Percentiles rank a stretch among this genome's conserved stretches.
Evolutionary conservation across 2,888 invertebrate species (phyloP).

Genomic region (Linnaemya tessellans): DNA sequence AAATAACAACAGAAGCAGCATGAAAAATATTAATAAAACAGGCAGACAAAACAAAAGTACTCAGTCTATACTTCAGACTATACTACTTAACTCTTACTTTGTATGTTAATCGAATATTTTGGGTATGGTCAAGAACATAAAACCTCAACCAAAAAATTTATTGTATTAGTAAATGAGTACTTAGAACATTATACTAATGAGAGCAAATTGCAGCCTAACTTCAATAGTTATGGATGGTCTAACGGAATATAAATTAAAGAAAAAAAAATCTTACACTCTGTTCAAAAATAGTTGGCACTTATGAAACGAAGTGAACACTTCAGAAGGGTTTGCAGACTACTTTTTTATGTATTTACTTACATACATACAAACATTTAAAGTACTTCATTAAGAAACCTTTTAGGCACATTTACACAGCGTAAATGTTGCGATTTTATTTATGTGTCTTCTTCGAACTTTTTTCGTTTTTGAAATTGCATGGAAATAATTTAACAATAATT

Average conservation of each 20-base stretch:
- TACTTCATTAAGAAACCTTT: too few species aligned
- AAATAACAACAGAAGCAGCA: slow-evolving; percentile 50
- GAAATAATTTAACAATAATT: too few species aligned
- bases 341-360: slow-evolving; percentile 86
- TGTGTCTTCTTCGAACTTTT: too few species aligned
- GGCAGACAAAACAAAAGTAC: slow-evolving; percentile 69
- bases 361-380: not conserved
- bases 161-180: slow-evolving; percentile 23
- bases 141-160: slow-evolving; percentile 4
- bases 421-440: too few species aligned
- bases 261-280: not conserved
- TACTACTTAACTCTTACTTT: slow-evolving; percentile 71
- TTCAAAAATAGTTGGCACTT: not conserved
- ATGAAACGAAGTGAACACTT: not conserved
- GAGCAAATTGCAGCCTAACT: slow-evolving; percentile 19
- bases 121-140: slow-evolving; percentile 81
- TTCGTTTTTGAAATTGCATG: too few species aligned
- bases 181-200: slow-evolving; percentile 69
- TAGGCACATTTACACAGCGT: too few species aligned
- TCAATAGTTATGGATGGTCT: not conserved
- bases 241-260: not conserved
- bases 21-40: slow-evolving; percentile 60
- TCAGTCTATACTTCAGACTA: slow-evolving; percentile 70
- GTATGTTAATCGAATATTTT: slow-evolving; percentile 75
- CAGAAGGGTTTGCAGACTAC: not conserved